Base-by-base conservation (phyloP, 2,888 invertebrate genomes). In the Heteromurus nitidus region DNA sequence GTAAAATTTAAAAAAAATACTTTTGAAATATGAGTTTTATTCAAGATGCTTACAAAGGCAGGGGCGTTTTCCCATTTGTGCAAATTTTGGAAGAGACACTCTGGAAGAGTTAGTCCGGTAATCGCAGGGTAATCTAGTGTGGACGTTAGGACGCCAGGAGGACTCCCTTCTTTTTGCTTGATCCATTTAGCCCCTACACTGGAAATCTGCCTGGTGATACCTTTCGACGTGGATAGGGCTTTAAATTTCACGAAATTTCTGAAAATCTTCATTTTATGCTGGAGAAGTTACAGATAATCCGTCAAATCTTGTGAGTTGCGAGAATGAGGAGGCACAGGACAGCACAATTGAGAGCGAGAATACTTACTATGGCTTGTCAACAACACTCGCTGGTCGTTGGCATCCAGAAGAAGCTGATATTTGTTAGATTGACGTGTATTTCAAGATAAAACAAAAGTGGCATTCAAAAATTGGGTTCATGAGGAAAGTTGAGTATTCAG, bases 81-180 rank as follows among this genome's bases (percentile, higher is more conserved):
- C n/a, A 84, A 62, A 75, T 84, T 85, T 18, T 83, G 74, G 73
- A 85, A 86, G 7, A 86, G 9, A 1, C 80, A 72, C 58, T 85
- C 85, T 0, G 83, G 84, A 1, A 85, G 11, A 2, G 86, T 84
- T 1, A 55, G 42, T 16, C 82, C 82, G 44, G 69, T 62, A 22
- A 84, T 80, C 13, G 84, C 67, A 20, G 74, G 18, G n/a, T 58
- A 44, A n/a, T 75, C 69, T 18, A 36, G 11, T n/a, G 75, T 53
- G 1, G 76, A 75, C 18, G 75, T 75, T 1, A 82, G 11, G 2
- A 75, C 64, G 11, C 76, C 76, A 9, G 68, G 31, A 7, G 74
- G 73, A 50, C 67, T 36, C 20, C 74, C 73, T 18, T 80, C 80
- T 26, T 75, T 80, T 36, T 74, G 73, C 26, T 80, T 75, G 1